These are phyloP conservation scores for Allophyes oxyacanthae DNA, from an alignment of 2,888 invertebrate genomes.

Conservation along the genomic window DNA sequence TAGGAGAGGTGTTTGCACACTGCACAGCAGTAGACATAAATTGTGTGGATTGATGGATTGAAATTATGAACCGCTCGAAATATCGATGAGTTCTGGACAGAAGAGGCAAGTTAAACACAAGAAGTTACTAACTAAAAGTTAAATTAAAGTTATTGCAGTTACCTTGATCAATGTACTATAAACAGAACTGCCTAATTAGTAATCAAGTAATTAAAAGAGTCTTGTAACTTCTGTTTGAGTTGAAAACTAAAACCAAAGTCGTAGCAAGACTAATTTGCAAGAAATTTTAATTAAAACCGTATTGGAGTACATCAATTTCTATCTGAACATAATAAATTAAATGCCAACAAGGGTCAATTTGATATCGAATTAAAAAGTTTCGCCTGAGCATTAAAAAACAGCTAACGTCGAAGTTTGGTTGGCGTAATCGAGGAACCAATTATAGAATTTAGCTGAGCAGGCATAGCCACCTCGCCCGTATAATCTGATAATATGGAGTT, in stretches of 20 bases:
- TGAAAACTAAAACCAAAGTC: conserved; percentile 11
- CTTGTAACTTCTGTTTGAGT: conserved; percentile 4
- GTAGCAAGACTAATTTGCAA: conserved; percentile 12
- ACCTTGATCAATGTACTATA: conserved; percentile 3
- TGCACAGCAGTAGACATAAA: too few relatives aligned
- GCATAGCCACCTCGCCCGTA: conserved; percentile 17
- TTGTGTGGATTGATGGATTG: too few relatives aligned
- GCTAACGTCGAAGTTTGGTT: conserved; percentile 48
- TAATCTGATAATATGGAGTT: conserved; percentile 45
- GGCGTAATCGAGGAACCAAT: conserved; percentile 66
- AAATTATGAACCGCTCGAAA: too few relatives aligned
- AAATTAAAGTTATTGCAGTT: background rate
- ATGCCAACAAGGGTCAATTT: conserved; percentile 18
- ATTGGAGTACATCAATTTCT: conserved; percentile 1
- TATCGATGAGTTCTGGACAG: too few relatives aligned
- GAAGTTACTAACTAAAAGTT: background rate
- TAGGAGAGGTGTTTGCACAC: too few relatives aligned
- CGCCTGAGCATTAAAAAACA: conserved; percentile 38
- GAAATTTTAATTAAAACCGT: conserved; percentile 25
- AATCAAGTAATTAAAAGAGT: conserved; percentile 8
- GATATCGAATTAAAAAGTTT: conserved; percentile 37
- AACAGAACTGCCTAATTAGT: conserved; percentile 18
- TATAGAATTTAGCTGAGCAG: conserved; percentile 64
- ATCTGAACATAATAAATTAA: conserved; percentile 28
- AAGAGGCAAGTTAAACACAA: too few relatives aligned